Evolutionary conservation across 2,888 invertebrate species (phyloP), one percentile per base, ranked within the genome.

Genomic region (Nymphalis urticae): DNA sequence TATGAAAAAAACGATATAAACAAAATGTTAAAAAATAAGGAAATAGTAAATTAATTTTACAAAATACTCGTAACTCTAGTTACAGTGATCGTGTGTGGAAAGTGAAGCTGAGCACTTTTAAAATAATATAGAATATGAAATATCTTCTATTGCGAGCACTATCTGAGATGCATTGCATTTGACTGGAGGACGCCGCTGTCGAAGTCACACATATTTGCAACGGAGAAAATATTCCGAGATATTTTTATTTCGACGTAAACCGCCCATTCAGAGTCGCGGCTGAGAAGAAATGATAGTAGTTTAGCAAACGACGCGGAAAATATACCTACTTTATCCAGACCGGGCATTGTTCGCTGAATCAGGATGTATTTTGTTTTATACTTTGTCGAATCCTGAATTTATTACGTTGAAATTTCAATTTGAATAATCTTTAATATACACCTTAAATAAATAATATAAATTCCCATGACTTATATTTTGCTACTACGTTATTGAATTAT

Each of bases 221-320:
- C 50, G 50, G 17, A 50, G 58, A 42, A 27, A 54, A 58, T 58
- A 58, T 58, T 36, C 36, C n/a, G 19, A 42, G 58, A 58, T 58
- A 42, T 58, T 58, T 58, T 58, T 42, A 42, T 58, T 58, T 19
- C 42, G 58, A 58, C 58, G 58, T 36, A 56, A 56, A 56, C 59
- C 65, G 65, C 51, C 53, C 66, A 53, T 65, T 59, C 50, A 36
- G 54, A 54, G 53, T 61, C 48, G 58, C 66, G 61, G 51, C 62
- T 67, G 66, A 56, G 48, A 50, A 67, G 62, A 62, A 62, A 67
- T 67, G 66, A 67, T 67, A 67, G 62, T 62, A 62, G 62, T 58
- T 56, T 56, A 62, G n/a, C 54, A 62, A 62, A 62, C 56, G 66
- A 61, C 48, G 48, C 47, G 66, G 62, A 67, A 67, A 67, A 67